Base-by-base conservation (phyloP, 2,888 invertebrate genomes). In the Steromphala cineraria region DNA sequence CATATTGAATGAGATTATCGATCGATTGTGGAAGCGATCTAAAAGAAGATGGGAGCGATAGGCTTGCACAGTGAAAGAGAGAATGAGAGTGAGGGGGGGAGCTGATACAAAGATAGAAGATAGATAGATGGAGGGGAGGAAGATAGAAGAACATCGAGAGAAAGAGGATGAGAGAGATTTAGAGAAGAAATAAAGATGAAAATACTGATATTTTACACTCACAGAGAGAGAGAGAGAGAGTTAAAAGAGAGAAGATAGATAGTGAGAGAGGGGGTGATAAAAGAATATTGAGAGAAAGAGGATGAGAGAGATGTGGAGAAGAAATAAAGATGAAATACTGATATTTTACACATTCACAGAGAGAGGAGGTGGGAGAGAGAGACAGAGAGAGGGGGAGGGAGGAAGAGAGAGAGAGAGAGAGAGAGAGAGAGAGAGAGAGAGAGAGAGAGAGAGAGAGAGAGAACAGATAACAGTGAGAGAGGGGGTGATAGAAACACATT, bases 181-280 rank as follows among this genome's bases (percentile, higher is more conserved):
- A n/a, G n/a, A n/a, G n/a, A n/a, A n/a, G n/a, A n/a, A n/a, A n/a
- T 55, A 17, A 15, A 24, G 46, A 67, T 62, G 67, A 40, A 1
- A 62, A 40, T 13, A 40, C 62, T 46, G 67, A 24, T 10, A 24
- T 15, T n/a, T 55, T 19, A n/a, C 21, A 31, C 21, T 17, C 28
- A n/a, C 53, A 56, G 79, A 79, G 81, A 67, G 76, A 79, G 67
- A 76, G 79, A 82, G 75, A 82, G 71, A 80, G 76, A 62, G 56
- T n/a, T n/a, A n/a, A n/a, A n/a, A 80, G 67, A 79, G 46, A 46
- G 46, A 46, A 81, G 79, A 81, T 31, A 78, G 55, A 79, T 24
- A 81, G 67, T 53, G 24, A 82, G 56, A 46, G n/a, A 67, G 53
- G 74, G 28, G 67, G 71, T 74, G 55, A 79, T 24, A 81, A 53